Evolutionary conservation across 2,888 invertebrate species (phyloP).

Genomic region (Gari tellinella): DNA sequence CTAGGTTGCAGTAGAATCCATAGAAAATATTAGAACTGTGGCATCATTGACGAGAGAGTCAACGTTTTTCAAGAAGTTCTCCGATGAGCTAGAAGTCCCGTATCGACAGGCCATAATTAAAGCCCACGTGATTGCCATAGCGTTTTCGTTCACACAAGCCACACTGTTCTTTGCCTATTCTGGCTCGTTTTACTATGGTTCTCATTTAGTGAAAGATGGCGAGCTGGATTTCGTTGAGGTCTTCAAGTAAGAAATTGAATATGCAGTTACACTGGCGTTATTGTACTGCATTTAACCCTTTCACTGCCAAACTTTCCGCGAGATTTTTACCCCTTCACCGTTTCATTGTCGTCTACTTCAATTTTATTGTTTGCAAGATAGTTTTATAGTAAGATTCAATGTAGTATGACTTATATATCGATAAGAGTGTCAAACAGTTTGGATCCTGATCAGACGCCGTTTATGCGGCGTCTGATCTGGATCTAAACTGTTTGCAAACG

Average conservation of each 20-base stretch:
- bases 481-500: too few relatives aligned
- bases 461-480: too few relatives aligned
- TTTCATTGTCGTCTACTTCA: too few relatives aligned
- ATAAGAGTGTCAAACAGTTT: too few relatives aligned
- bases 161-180: constrained; percentile 87
- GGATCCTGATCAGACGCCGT: too few relatives aligned
- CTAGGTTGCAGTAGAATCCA: constrained; percentile 79
- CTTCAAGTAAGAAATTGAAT: constrained; percentile 76
- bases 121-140: constrained; percentile 74
- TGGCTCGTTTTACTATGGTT: constrained; percentile 86
- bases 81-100: constrained; percentile 63
- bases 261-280: too few relatives aligned
- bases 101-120: constrained; percentile 71
- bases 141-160: constrained; percentile 85
- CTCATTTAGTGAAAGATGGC: constrained; percentile 85
- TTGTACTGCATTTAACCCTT: too few relatives aligned
- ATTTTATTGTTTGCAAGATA: too few relatives aligned
- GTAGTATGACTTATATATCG: too few relatives aligned
- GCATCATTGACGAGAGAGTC: constrained; percentile 78
- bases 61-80: constrained; percentile 73
- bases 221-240: constrained; percentile 83
- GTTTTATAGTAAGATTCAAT: too few relatives aligned
- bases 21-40: constrained; percentile 82
- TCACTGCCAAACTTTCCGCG: too few relatives aligned
- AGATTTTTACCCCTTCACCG: too few relatives aligned